Evolutionary conservation across 2,888 invertebrate species (phyloP).

Genomic region (Chrysotoxum bicinctum): DNA sequence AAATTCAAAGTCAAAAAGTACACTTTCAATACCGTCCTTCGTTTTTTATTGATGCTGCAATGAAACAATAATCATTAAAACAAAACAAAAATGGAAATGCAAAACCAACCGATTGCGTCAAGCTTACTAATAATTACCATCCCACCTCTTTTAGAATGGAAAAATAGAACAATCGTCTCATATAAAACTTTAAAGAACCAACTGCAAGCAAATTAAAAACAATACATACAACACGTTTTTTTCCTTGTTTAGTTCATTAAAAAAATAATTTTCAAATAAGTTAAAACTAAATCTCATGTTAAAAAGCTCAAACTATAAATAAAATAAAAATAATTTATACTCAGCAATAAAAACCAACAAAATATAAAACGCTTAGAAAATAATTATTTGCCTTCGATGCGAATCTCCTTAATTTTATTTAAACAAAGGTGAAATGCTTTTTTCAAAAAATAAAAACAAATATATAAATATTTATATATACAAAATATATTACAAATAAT

Average conservation of each 20-base stretch:
- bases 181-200: conserved; percentile 33
- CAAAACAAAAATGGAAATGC: neutral
- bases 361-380: conserved; percentile 60
- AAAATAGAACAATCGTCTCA: conserved; percentile 16
- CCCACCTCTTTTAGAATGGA: conserved; percentile 44
- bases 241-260: neutral
- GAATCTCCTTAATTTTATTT: conserved; percentile 45
- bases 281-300: neutral
- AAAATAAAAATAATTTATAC: neutral
- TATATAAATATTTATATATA: neutral
- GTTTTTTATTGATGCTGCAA: conserved; percentile 14
- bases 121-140: conserved; percentile 15
- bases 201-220: conserved; percentile 16
- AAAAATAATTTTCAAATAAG: neutral
- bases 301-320: conserved; percentile 10
- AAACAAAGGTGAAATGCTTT: conserved; percentile 52
- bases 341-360: neutral
- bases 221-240: neutral
- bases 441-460: conserved; percentile 14
- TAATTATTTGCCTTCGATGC: conserved; percentile 68
- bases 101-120: conserved; percentile 10
- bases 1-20: neutral
- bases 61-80: neutral
- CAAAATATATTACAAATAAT: conserved; percentile 25
- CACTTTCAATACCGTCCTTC: conserved; percentile 41